Conservation (phyloP, 2,113 vertebrate genomes). For the Emydura subglobosa region DNA sequence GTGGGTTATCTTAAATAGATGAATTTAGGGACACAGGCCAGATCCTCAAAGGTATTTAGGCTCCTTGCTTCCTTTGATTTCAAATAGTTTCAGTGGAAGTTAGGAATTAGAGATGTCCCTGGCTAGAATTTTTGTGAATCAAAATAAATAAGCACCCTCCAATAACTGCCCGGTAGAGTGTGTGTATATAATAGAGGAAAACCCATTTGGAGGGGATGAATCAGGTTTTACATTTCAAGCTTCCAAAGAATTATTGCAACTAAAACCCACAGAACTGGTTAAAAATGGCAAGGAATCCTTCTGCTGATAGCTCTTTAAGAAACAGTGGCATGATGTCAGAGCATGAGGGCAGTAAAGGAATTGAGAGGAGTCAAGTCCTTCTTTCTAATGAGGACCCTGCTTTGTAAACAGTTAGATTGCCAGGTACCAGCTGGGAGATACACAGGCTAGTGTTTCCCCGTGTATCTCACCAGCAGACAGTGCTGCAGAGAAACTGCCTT, state of each 20-base stretch:
- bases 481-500: background rate
- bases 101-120: background rate
- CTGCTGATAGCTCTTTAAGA: fast-evolving
- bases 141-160: background rate
- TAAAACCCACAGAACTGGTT: background rate
- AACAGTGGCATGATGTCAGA: background rate
- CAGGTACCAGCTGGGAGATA: background rate
- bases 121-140: background rate
- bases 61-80: background rate
- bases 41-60: background rate
- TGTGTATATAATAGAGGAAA: background rate
- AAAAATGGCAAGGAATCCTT: fast-evolving
- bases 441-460: background rate
- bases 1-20: background rate
- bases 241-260: background rate
- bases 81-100: background rate
- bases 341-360: background rate
- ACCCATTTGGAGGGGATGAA: background rate
- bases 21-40: background rate
- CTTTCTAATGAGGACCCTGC: background rate
- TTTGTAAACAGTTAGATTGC: background rate
- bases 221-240: fast-evolving
- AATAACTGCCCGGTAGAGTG: background rate
- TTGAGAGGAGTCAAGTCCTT: background rate
- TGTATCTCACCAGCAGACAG: background rate